Evolutionary conservation across 1,140 invertebrate species (phyloP).

Genomic region (Pseudomyrmex pallidus): DNA sequence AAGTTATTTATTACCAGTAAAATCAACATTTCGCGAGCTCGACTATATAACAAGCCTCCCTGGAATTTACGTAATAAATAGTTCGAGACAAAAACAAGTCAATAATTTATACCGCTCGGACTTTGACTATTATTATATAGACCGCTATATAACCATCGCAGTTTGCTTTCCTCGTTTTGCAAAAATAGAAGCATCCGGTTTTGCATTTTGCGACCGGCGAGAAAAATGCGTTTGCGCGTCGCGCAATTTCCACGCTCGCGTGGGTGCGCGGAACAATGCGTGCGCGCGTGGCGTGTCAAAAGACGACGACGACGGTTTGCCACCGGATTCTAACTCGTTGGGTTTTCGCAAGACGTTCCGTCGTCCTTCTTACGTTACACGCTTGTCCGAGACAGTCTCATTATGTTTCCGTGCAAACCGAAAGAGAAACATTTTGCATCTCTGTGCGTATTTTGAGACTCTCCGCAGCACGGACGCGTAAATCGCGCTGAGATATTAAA

Average conservation of each 20-base stretch:
- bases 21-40: background rate
- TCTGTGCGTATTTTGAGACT: background rate
- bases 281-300: conserved; percentile 52
- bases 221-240: conserved; percentile 26
- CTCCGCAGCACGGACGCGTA: background rate
- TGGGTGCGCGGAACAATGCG: conserved; percentile 46
- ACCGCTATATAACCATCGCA: background rate
- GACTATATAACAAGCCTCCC: background rate
- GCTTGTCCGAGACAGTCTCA: background rate
- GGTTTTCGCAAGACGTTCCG: conserved; percentile 45
- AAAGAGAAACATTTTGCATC: conserved; percentile 1
- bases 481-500: background rate
- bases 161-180: background rate
- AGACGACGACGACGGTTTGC: conserved; percentile 16
- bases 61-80: background rate
- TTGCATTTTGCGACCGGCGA: conserved; percentile 1
- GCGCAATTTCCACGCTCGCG: conserved; percentile 47
- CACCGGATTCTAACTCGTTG: conserved; percentile 3
- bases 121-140: background rate
- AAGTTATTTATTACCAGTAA: too few relatives aligned
- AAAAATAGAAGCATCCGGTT: conserved; percentile 11
- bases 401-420: conserved; percentile 19
- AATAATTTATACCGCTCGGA: background rate
- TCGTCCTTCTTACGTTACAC: conserved; percentile 49
- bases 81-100: background rate